phyloP scores from a whole-genome alignment of 2,113 vertebrate genomes.

The Tonatia bakeri region DNA sequence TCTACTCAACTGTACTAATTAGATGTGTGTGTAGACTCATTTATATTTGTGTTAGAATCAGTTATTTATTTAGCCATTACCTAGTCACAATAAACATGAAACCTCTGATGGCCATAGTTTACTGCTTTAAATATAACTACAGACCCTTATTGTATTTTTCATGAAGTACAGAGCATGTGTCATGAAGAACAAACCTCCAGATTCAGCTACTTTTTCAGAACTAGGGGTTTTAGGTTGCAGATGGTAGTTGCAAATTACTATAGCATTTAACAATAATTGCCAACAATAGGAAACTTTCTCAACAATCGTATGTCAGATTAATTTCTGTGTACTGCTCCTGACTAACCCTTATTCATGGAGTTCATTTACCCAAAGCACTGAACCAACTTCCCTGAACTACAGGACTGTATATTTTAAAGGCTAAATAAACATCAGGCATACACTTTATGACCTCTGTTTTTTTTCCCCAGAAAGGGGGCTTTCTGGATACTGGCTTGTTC shows the following conservation, averaged over 20 bases:
- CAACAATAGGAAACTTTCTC: not conserved
- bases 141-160: not conserved
- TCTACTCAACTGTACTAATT: constrained; percentile 16
- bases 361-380: not conserved
- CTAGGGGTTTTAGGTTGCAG: not conserved
- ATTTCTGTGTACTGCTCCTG: not conserved
- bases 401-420: not conserved
- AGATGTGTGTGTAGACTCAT: not conserved
- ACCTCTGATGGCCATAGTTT: not conserved
- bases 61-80: not conserved
- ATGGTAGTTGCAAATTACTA: not conserved
- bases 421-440: not conserved
- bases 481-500: not conserved
- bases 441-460: not conserved
- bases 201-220: not conserved
- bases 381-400: not conserved
- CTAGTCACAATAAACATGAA: not conserved
- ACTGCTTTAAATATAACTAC: not conserved
- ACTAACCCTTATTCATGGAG: not conserved
- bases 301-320: not conserved
- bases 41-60: not conserved
- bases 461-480: not conserved
- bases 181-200: not conserved
- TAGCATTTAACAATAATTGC: not conserved
- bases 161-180: not conserved